phyloP scores from a whole-genome alignment of 2,888 invertebrate genomes.

The Bombyx huttoni region DNA sequence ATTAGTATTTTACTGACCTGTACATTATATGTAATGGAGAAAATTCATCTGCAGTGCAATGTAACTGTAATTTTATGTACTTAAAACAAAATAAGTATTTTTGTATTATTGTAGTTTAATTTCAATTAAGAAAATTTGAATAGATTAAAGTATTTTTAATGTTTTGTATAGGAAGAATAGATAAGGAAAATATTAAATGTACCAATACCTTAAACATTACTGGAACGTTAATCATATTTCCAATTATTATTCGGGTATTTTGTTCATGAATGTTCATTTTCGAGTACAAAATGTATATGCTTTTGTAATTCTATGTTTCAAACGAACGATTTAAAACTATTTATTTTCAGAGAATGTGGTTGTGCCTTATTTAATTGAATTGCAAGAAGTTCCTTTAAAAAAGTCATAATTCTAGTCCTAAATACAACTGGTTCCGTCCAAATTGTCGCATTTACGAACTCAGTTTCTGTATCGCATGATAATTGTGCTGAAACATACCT shows the following conservation, averaged over 20 bases:
- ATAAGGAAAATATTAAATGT: not conserved
- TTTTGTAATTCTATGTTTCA: not conserved
- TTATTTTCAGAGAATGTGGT: slow-evolving; percentile 19
- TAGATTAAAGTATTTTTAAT: no score
- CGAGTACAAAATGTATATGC: not conserved
- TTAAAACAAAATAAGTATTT: not conserved
- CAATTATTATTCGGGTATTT: not conserved
- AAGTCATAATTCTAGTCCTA: slow-evolving; percentile 56
- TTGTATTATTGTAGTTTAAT: not conserved
- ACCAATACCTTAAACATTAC: not conserved
- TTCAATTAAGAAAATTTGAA: not conserved
- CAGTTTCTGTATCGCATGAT: slow-evolving; percentile 23
- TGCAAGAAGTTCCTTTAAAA: slow-evolving; percentile 35
- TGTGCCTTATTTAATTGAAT: slow-evolving; percentile 50
- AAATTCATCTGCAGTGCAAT: not conserved
- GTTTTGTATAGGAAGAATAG: not conserved
- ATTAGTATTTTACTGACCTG: no score
- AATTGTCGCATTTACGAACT: slow-evolving; percentile 46
- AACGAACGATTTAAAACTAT: not conserved
- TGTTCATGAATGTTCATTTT: not conserved
- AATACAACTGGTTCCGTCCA: slow-evolving; percentile 64
- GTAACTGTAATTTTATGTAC: not conserved
- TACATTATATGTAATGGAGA: no score
- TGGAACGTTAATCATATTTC: not conserved
- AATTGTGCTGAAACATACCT: slow-evolving; percentile 10